Percentiles rank a stretch among this genome's conserved stretches.
Conservation (phyloP, 2,888 invertebrate species). For the Diogma glabrata region DNA sequence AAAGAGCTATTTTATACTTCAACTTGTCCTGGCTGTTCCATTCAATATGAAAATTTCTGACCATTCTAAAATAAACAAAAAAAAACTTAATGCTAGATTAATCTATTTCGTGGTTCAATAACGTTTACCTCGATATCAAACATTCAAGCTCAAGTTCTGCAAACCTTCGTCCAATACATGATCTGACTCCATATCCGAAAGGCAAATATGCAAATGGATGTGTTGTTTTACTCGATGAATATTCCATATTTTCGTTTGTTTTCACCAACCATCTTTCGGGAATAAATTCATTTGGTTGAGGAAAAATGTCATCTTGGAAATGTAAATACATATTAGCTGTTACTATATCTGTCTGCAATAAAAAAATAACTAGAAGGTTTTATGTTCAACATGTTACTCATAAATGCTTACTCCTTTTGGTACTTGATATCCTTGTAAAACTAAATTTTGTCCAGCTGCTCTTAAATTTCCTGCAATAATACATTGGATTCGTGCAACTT, state of each 20-base stretch:
- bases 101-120: no score
- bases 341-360: constrained; percentile 55
- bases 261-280: constrained; percentile 65
- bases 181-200: constrained; percentile 59
- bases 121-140: constrained; percentile 38
- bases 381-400: no score
- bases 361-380: neutral
- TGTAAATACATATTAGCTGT: constrained; percentile 21
- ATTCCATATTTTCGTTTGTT: constrained; percentile 20
- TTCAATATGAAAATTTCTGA: constrained; percentile 29
- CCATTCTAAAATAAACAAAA: no score
- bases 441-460: constrained; percentile 40
- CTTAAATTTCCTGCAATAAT: constrained; percentile 44
- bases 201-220: constrained; percentile 39
- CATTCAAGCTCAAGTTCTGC: constrained; percentile 60
- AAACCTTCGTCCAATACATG: constrained; percentile 59
- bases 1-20: constrained; percentile 26
- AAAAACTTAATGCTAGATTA: no score
- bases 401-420: constrained; percentile 39
- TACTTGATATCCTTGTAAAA: constrained; percentile 45
- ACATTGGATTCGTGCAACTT: constrained; percentile 47
- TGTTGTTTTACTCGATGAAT: constrained; percentile 14
- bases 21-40: constrained; percentile 24
- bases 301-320: constrained; percentile 46
- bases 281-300: constrained; percentile 44